Evolutionary conservation across 2,113 vertebrate species (phyloP).

Genomic region (Phylloscopus trochilus): DNA sequence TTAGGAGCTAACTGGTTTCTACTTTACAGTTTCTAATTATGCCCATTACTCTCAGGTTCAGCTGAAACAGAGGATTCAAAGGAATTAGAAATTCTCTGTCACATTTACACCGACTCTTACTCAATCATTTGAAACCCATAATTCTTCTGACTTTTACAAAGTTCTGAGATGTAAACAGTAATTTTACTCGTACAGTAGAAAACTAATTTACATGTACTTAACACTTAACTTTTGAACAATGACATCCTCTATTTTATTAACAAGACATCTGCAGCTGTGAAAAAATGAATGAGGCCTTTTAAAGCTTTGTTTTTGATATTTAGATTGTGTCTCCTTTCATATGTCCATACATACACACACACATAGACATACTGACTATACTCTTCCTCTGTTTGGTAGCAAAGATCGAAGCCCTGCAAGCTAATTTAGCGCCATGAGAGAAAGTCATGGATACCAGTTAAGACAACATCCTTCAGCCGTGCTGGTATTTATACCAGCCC

Average conservation of each 20-base stretch:
- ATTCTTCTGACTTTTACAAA: background rate
- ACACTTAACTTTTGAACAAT: background rate
- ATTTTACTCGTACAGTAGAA: background rate
- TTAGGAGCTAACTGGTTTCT: background rate
- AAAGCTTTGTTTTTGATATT: background rate
- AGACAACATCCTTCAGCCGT: accelerated
- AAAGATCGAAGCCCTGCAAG: background rate
- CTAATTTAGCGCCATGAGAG: background rate
- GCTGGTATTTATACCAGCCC: accelerated
- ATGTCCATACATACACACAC: background rate
- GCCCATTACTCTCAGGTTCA: background rate
- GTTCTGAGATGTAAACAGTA: background rate
- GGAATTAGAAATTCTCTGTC: background rate
- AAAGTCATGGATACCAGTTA: background rate
- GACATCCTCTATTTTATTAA: background rate
- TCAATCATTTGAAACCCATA: background rate
- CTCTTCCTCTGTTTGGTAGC: background rate
- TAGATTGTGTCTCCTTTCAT: background rate
- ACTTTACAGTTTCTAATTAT: background rate
- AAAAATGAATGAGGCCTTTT: background rate
- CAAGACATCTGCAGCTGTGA: background rate
- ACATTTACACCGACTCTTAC: accelerated
- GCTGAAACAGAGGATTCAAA: background rate
- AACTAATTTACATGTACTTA: background rate
- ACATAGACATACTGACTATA: background rate